A percentile compares a stretch with the other conserved stretches of the same genome.
These are phyloP conservation scores for Naja naja DNA, from an alignment of 2,113 vertebrate species.

Conservation along the genomic window DNA sequence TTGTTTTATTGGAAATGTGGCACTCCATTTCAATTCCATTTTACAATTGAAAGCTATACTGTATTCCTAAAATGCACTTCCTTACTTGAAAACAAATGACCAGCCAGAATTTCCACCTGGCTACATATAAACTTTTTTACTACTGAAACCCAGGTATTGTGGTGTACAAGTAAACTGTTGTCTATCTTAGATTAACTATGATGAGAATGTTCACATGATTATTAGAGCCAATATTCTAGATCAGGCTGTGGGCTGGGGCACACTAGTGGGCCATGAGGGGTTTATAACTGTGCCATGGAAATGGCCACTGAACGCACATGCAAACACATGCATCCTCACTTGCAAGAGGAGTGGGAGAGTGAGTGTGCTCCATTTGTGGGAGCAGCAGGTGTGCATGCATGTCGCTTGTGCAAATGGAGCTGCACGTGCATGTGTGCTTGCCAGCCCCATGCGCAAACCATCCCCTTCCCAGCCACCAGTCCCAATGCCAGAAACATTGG, in stretches of 20 bases:
- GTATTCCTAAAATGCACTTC: neutral
- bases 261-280: neutral
- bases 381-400: fast-evolving
- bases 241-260: neutral
- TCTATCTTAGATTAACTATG: slow-evolving; percentile 22
- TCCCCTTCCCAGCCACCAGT: neutral
- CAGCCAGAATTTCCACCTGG: slow-evolving; percentile 10
- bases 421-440: neutral
- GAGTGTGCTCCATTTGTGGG: neutral
- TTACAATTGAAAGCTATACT: neutral
- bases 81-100: neutral
- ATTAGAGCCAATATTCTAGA: slow-evolving; percentile 53
- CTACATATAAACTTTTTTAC: slow-evolving; percentile 35
- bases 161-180: slow-evolving; percentile 13
- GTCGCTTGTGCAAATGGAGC: neutral
- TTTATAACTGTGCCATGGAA: neutral
- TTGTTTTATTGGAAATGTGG: slow-evolving; percentile 6
- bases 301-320: no score
- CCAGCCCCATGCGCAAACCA: neutral
- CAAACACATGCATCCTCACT: neutral
- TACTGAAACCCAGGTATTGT: slow-evolving; percentile 44
- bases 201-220: slow-evolving; percentile 30
- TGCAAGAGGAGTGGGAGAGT: neutral
- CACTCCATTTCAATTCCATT: neutral
- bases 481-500: neutral